These are phyloP conservation scores for Battus philenor DNA, from an alignment of 1,140 invertebrate genomes.

Conservation along the genomic window DNA sequence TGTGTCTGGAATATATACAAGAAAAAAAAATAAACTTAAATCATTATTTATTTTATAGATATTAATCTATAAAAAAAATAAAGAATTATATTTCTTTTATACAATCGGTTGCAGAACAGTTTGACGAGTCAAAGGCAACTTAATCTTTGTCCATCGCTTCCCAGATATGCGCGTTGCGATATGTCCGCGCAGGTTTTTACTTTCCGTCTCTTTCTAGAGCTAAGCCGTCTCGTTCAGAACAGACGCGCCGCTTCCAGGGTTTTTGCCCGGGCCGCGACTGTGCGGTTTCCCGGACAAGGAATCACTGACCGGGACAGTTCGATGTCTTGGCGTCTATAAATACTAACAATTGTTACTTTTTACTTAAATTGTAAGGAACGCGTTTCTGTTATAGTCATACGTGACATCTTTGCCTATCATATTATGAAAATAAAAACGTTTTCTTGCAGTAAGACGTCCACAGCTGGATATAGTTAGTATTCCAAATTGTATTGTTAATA, in stretches of 20 bases:
- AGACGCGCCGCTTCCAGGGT: slow-evolving; percentile 32
- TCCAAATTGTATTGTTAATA: too few relatives aligned
- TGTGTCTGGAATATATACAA: too few relatives aligned
- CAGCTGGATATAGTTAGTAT: too few relatives aligned
- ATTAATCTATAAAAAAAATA: too few relatives aligned
- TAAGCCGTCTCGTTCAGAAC: slow-evolving; percentile 24
- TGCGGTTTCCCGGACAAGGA: slow-evolving; percentile 14
- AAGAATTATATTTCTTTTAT: background rate
- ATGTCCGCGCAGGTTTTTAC: slow-evolving; percentile 27
- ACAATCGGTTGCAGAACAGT: too few relatives aligned
- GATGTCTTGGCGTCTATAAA: slow-evolving; percentile 15
- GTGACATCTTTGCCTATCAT: too few relatives aligned
- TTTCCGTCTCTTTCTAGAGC: slow-evolving; percentile 17
- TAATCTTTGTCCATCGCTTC: slow-evolving; percentile 20
- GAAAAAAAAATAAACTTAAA: too few relatives aligned
- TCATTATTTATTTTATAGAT: too few relatives aligned
- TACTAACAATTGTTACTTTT: slow-evolving; percentile 15
- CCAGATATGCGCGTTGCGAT: slow-evolving; percentile 29
- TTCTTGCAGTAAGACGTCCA: too few relatives aligned
- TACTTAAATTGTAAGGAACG: too few relatives aligned
- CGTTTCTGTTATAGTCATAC: too few relatives aligned
- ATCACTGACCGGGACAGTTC: slow-evolving; percentile 16
- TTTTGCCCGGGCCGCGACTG: slow-evolving; percentile 26
- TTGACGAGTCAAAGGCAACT: background rate
- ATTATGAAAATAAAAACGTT: too few relatives aligned